A percentile compares a stretch with the other conserved stretches of the same genome.
phyloP scores from a whole-genome alignment of 2,888 invertebrate species.

The Drosophila anomelani region DNA sequence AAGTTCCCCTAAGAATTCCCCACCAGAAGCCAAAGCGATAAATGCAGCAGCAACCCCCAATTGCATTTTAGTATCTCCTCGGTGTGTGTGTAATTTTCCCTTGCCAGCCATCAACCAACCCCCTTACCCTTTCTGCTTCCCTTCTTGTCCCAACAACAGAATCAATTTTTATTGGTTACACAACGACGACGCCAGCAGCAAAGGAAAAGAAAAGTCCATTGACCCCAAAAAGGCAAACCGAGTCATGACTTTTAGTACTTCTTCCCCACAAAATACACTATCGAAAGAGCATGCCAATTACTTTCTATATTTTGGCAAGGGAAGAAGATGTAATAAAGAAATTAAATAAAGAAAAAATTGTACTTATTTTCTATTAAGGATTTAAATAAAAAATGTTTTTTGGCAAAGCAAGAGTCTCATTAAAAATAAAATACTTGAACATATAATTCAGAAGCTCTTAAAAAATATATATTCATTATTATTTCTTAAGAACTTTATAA shows the following conservation, averaged over 20 bases:
- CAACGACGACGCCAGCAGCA: constrained; percentile 66
- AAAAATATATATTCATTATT: neutral
- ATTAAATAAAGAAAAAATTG: neutral
- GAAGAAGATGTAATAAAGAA: too few relatives aligned
- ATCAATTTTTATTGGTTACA: constrained; percentile 77
- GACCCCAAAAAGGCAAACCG: constrained; percentile 54
- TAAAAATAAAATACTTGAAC: neutral
- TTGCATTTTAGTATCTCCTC: constrained; percentile 21
- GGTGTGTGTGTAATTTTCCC: constrained; percentile 14
- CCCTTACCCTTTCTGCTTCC: constrained; percentile 2
- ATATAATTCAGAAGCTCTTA: neutral
- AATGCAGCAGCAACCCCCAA: constrained; percentile 43
- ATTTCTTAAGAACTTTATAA: neutral
- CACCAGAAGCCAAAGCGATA: constrained; percentile 24
- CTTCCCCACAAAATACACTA: constrained; percentile 45
- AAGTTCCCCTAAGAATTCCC: constrained; percentile 6
- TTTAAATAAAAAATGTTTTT: neutral
- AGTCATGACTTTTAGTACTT: constrained; percentile 72
- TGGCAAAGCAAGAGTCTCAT: neutral
- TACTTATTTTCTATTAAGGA: neutral
- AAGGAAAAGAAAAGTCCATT: constrained; percentile 60
- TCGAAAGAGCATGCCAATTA: neutral
- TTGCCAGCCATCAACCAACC: neutral
- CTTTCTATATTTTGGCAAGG: neutral
- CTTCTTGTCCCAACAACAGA: constrained; percentile 55